Evolutionary conservation across 2,113 vertebrate species (phyloP).

Genomic region (Ia io): DNA sequence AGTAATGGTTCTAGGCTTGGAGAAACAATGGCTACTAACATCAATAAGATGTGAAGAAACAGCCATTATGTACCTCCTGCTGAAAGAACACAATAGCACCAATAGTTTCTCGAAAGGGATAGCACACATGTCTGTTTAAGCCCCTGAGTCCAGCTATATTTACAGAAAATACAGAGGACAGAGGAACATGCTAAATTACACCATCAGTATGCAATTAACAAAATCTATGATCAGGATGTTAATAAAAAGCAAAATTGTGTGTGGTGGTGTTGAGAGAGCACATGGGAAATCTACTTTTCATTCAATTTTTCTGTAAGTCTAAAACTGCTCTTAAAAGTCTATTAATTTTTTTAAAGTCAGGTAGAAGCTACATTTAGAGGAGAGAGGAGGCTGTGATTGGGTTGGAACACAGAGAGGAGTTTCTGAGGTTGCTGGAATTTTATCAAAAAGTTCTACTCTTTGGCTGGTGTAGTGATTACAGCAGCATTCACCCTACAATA

Average conservation of each 20-base stretch:
- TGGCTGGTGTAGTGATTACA: too few relatives aligned
- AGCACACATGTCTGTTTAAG: neutral
- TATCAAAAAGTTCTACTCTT: neutral
- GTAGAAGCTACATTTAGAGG: neutral
- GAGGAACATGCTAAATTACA: neutral
- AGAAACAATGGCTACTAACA: neutral
- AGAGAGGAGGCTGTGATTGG: neutral
- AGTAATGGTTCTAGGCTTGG: neutral
- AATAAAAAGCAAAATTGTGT: neutral
- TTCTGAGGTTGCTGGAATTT: neutral
- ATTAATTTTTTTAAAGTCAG: neutral
- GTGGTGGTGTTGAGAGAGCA: neutral
- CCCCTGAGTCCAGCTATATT: neutral
- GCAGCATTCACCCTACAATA: neutral
- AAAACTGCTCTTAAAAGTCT: neutral
- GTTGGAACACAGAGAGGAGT: rapidly evolving
- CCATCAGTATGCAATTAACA: neutral
- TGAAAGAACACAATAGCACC: neutral
- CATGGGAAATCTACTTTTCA: neutral
- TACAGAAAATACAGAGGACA: neutral
- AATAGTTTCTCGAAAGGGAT: neutral
- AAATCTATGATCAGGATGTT: neutral
- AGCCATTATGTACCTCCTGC: neutral
- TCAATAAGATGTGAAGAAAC: neutral
- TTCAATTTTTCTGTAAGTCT: neutral